Evolutionary conservation across 2,797 vertebrate species (phyloP), one percentile per base, ranked within the genome.

Genomic region (Cynodonichthys magdalenae): DNA sequence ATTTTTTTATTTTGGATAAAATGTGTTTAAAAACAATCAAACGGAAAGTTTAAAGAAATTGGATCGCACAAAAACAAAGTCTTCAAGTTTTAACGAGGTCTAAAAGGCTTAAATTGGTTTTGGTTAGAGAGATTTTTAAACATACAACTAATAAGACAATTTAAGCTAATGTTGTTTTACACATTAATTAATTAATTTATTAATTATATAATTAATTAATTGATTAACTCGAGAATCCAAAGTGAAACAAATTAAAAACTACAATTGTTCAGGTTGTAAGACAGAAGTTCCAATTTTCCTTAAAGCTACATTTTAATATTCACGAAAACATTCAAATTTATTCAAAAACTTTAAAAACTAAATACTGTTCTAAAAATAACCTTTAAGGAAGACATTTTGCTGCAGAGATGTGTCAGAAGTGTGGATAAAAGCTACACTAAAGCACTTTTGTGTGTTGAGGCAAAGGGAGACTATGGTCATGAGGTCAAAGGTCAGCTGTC

Each of bases 401-500:
- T 52, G 28, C 27, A 44, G 31, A 53, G n/a, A 1, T 50, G 65
- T 27, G 47, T 28, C 72, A 20, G 69, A 80, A 44, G 18, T 53
- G 39, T 60, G 29, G 18, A 61, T n/a, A 29, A 50, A 28, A 14
- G 18, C 73, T 50, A 47, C 49, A 59, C 59, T 58, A 52, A 52
- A 34, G 29, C 20, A 51, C 20, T 18, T 44, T 20, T 65, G 53
- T 74, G 45, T 55, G 47, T 60, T 49, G 3, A 56, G 59, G 59
- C 50, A 3, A 29, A 62, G 9, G 15, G 49, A 53, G 41, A 66
- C 59, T 53, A 53, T 69, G 65, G 59, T 71, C 61, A 69, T 50
- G 52, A 69, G 59, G 78, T 78, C 71, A 80, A 64, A 76, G 48
- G 65, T 3, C 64, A 71, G 44, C 14, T 28, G 65, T 61, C 51